Evolutionary conservation across 2,113 vertebrate species (phyloP).

Genomic region (Pelecanus crispus): DNA sequence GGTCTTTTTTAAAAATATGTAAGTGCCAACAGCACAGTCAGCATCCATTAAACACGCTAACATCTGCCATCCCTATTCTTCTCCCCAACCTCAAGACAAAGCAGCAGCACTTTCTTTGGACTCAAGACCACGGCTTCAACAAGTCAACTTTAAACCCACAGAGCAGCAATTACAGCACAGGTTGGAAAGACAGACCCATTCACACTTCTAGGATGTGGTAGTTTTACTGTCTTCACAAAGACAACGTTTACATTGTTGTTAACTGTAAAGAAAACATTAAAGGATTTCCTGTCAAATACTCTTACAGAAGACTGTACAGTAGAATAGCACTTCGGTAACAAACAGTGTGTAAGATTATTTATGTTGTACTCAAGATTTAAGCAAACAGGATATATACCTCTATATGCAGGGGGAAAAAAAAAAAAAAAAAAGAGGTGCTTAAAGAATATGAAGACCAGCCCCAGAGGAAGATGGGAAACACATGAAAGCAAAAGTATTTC

Average conservation of each 20-base stretch:
- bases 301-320: neutral
- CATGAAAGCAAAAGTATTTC: neutral
- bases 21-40: neutral
- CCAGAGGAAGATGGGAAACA: neutral
- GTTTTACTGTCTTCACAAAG: neutral
- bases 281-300: neutral
- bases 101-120: neutral
- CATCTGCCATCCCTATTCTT: neutral
- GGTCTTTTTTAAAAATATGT: neutral
- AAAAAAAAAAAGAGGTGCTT: neutral
- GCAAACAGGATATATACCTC: neutral
- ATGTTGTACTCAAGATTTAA: neutral
- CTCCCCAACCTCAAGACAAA: neutral
- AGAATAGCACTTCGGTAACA: neutral
- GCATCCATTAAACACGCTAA: neutral
- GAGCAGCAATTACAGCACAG: neutral
- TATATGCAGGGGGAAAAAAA: neutral
- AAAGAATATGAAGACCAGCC: neutral
- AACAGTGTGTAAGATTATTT: neutral
- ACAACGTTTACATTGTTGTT: accelerated
- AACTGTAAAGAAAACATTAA: neutral
- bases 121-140: neutral
- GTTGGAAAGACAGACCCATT: neutral
- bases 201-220: accelerated
- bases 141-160: neutral